Evolutionary conservation across 2,797 vertebrate genomes (phyloP), one percentile per base, ranked within the genome.

Genomic region (Peromyscus melanophrys): DNA sequence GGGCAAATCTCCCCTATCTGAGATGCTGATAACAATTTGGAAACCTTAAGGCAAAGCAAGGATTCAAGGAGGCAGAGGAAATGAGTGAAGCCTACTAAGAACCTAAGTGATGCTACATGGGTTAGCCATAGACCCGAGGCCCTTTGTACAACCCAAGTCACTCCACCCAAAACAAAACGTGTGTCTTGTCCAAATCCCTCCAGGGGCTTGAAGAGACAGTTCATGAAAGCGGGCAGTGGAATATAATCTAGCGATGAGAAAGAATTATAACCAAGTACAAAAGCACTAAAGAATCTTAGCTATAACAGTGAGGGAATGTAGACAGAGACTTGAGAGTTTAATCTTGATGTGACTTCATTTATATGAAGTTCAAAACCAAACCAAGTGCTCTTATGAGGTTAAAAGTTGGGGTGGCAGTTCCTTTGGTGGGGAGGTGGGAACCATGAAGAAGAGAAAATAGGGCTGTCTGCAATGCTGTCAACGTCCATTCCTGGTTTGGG

Each of bases 101-200:
- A 2, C 55, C 14, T 13, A 23, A 0, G 65, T 55, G 52, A 86
- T 0, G 16, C 10, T 65, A 0, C 5, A 4, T 5, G 63, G 4
- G 27, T 25, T 13, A 63, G 57, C 40, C 37, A 43, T 25, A 81
- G 77, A n/a, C 23, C 65, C 0, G 34, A 43, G 80, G 55, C 31
- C 29, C 27, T n/a, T 46, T 46, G 61, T 37, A 23, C 23, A 10
- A 4, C 57, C 37, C 21, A 3, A 21, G 6, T n/a, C 6, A 17
- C 16, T 34, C 59, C 1, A n/a, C 19, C 82, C 90, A 61, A 40
- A 93, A 46, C 46, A 46, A 71, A 78, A 23, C 10, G 13, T 6
- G 13, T 46, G 40, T 19, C 19, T 65, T 82, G 65, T 43, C n/a
- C 61, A 10, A 59, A 21, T 21, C 40, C 31, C 31, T 29, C 34